These are phyloP conservation scores for Mesaphorura yosii DNA, from an alignment of 1,140 invertebrate species.

Conservation along the genomic window DNA sequence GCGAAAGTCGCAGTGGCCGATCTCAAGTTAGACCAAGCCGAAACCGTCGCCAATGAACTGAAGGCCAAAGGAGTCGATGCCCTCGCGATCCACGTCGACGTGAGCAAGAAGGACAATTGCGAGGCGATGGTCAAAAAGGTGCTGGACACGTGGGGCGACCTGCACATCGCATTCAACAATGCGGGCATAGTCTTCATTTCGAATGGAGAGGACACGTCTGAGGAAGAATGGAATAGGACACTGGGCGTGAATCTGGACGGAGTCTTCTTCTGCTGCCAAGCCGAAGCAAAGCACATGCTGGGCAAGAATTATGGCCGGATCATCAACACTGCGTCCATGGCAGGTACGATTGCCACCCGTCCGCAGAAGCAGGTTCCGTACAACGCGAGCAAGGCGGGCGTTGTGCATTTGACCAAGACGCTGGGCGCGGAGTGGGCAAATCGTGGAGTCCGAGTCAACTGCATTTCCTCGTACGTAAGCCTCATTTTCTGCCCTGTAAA, in stretches of 20 bases:
- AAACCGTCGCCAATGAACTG: constrained; percentile 20
- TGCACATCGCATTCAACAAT: constrained; percentile 31
- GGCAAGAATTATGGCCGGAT: constrained; percentile 24
- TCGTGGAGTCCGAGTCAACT: constrained; percentile 27
- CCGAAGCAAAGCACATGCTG: constrained; percentile 23
- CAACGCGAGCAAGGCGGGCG: constrained; percentile 22
- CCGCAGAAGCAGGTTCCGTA: constrained; percentile 21
- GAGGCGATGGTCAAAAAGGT: constrained; percentile 28
- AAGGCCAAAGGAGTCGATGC: constrained; percentile 21
- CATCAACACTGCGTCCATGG: constrained; percentile 15
- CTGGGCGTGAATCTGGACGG: constrained; percentile 25
- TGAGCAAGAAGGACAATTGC: constrained; percentile 26
- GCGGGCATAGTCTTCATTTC: constrained; percentile 25
- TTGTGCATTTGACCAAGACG: constrained; percentile 26
- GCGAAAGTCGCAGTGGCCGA: constrained; percentile 27
- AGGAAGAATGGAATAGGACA: constrained; percentile 24
- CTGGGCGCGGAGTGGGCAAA: constrained; percentile 10
- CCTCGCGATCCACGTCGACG: constrained; percentile 28
- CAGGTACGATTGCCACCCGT: constrained; percentile 17
- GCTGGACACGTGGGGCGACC: constrained; percentile 21
- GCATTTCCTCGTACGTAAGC: constrained; percentile 30
- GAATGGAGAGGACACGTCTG: constrained; percentile 11
- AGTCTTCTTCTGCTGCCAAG: constrained; percentile 29
- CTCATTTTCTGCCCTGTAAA: constrained; percentile 4
- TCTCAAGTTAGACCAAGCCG: constrained; percentile 19